Base-by-base conservation (phyloP, 2,888 invertebrate species). In the Pollenia amentaria region DNA sequence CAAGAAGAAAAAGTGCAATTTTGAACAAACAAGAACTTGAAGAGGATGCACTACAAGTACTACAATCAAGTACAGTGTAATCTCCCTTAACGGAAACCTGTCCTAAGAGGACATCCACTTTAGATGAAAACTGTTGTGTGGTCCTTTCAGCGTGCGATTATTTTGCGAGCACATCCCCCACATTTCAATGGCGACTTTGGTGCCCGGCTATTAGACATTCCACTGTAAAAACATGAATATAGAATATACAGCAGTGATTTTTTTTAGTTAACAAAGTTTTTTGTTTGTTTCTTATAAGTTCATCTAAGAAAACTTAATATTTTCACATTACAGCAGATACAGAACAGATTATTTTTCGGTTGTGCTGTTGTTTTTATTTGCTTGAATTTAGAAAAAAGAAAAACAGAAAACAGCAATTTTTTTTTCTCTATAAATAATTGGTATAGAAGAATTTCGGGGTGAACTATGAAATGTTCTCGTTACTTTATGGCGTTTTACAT, bases 281-380 rank as follows among this genome's bases (percentile, higher is more conserved):
- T 65, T 75, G 65, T 60, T 79, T 81, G 48, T 57, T 81, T 73
- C 73, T 75, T 67, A 75, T 16, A 75, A 73, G 67, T 75, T 75
- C 11, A 73, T 73, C 75, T 75, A 60, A 73, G 18, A 67, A 64
- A 80, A 85, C 76, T 85, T 77, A 62, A 78, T 73, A 70, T 67
- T 73, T 84, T 48, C 64, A 53, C 18, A 38, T 70, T 40, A 16
- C 38, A 44, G 40, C 48, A 76, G 55, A 67, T 77, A 67, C 8
- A 55, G 7, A 80, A 65, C 38, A 72, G 64, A 80, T 72, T 72
- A 80, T 79, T 70, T 72, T 55, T 40, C 14, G n/a, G 29, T 29
- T 29, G 29, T 44, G 70, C 64, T 70, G 53, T 62, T 79, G 21
- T 79, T 79, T 21, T 62, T 62, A 69, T 69, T 69, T 78, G 51